Conservation (phyloP, 2,888 invertebrate species). For the Mesorhabditis spiculigera region DNA sequence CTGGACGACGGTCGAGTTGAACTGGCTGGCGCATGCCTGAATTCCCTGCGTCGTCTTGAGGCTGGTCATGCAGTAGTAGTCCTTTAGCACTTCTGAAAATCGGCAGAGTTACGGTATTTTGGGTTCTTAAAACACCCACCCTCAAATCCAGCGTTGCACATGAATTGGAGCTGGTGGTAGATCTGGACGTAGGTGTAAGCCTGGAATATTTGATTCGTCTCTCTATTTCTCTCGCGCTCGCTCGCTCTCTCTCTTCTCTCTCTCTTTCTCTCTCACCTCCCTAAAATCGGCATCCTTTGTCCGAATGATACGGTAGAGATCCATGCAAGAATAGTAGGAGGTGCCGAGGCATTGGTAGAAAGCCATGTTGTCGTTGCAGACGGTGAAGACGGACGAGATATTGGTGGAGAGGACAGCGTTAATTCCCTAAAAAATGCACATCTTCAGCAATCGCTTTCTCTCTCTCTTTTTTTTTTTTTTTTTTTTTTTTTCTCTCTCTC, state of each 20-base stretch:
- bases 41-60: slow-evolving; percentile 22
- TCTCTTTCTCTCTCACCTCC: slow-evolving; percentile 14
- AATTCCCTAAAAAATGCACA: neutral
- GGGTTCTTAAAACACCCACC: slow-evolving; percentile 14
- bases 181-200: slow-evolving; percentile 41
- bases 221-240: neutral
- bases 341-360: slow-evolving; percentile 47
- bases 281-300: slow-evolving; percentile 24
- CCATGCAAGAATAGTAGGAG: slow-evolving; percentile 40
- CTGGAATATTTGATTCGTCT: slow-evolving; percentile 10
- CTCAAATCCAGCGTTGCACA: slow-evolving; percentile 42
- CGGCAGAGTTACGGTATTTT: neutral
- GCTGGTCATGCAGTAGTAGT: slow-evolving; percentile 25
- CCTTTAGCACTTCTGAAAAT: slow-evolving; percentile 24
- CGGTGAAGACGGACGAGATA: neutral
- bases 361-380: slow-evolving; percentile 3
- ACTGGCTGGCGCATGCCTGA: slow-evolving; percentile 23
- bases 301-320: slow-evolving; percentile 32
- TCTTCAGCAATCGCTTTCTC: too few relatives aligned
- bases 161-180: slow-evolving; percentile 37
- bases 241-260: neutral
- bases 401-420: slow-evolving; percentile 3
- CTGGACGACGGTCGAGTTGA: slow-evolving; percentile 27
- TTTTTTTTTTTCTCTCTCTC: too few relatives aligned
- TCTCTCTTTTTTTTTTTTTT: too few relatives aligned